These are phyloP conservation scores for Amiota minor DNA, from an alignment of 2,888 invertebrate species.

Conservation along the genomic window DNA sequence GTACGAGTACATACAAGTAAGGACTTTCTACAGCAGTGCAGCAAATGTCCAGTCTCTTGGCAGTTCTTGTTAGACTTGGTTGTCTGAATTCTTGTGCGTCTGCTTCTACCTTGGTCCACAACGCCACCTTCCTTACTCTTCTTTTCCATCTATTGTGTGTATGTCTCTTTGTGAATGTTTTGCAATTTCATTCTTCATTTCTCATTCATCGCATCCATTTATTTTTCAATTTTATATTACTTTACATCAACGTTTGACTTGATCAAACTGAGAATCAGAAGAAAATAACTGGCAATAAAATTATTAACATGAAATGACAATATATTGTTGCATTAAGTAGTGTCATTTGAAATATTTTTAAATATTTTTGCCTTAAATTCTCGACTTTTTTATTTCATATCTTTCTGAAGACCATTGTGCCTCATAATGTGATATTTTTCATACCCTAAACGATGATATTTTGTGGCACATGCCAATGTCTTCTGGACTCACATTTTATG, in stretches of 20 bases:
- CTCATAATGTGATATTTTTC: no score
- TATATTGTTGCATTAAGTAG: no score
- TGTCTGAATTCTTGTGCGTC: background rate
- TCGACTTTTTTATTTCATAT: no score
- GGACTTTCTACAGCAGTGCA: constrained; percentile 18
- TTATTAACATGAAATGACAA: constrained; percentile 1
- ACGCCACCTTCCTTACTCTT: no score
- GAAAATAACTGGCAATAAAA: background rate
- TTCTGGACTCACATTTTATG: background rate
- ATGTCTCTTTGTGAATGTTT: background rate
- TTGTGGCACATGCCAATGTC: no score
- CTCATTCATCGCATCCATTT: constrained; percentile 14
- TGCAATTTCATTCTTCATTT: constrained; percentile 19
- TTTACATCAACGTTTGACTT: constrained; percentile 6
- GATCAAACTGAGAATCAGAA: background rate
- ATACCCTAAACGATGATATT: no score
- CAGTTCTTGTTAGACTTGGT: constrained; percentile 29
- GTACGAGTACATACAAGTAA: background rate
- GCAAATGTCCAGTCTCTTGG: constrained; percentile 26
- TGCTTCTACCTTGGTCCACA: background rate
- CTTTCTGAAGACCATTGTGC: no score
- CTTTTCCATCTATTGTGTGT: background rate
- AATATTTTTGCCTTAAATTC: no score
- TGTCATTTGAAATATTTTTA: no score
- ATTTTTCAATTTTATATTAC: constrained; percentile 18